Evolutionary conservation across 2,797 vertebrate species (phyloP).

Genomic region (Alcedo atthis): DNA sequence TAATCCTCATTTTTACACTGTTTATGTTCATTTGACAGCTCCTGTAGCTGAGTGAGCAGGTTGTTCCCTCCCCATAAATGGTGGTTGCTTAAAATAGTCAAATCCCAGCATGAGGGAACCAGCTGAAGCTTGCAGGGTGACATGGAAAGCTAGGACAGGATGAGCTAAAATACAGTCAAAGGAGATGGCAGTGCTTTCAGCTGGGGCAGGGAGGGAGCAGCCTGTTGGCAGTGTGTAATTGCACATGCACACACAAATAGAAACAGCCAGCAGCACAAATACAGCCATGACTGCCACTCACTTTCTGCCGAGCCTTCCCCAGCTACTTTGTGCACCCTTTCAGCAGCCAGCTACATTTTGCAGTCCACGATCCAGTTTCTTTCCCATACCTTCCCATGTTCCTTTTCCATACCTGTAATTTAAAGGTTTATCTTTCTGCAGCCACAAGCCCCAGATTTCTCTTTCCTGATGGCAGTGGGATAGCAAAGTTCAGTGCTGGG

Average conservation of each 20-base stretch:
- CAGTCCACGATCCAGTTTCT: too few species aligned
- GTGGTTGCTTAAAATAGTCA: neutral
- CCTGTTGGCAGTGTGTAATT: fast-evolving
- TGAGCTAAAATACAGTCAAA: neutral
- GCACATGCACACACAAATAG: neutral
- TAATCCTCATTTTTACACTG: neutral
- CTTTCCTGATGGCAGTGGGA: neutral
- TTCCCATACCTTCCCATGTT: neutral
- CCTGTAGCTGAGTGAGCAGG: neutral
- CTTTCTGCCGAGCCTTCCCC: neutral
- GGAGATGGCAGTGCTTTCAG: neutral
- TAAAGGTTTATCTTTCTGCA: neutral
- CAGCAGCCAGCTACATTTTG: neutral
- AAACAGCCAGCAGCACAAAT: neutral
- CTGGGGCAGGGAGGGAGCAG: neutral
- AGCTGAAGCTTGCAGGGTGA: neutral
- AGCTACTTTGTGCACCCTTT: neutral
- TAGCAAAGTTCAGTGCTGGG: neutral
- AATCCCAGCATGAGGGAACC: neutral
- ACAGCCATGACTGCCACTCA: neutral
- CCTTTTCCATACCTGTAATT: neutral
- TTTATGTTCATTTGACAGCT: slow-evolving; percentile 37
- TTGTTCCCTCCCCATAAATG: slow-evolving; percentile 46
- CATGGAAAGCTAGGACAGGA: neutral
- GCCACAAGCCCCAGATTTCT: neutral